Conservation (phyloP, 92 coral and sea anemone genomes). For the Porites evermanni region DNA sequence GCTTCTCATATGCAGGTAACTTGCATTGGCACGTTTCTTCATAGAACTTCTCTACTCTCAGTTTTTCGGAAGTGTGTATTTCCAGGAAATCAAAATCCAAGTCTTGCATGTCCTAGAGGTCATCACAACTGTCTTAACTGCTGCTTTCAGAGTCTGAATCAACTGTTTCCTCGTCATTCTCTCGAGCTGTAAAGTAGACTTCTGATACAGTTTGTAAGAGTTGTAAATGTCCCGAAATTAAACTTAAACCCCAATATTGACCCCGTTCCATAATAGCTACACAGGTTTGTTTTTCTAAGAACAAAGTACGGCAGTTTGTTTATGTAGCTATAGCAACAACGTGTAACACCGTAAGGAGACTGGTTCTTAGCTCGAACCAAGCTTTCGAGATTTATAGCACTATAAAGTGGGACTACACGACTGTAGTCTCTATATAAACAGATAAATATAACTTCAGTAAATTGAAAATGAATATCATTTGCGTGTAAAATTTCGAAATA, state of each 20-base stretch:
- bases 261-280: constrained; percentile 21
- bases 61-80: constrained; percentile 19
- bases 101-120: constrained; percentile 21
- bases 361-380: neutral
- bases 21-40: constrained; percentile 42
- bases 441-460: too few relatives aligned
- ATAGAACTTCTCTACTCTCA: constrained; percentile 42
- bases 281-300: constrained; percentile 2
- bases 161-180: constrained; percentile 22
- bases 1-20: constrained; percentile 23
- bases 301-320: neutral
- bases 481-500: neutral
- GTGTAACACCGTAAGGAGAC: neutral
- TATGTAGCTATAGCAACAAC: constrained; percentile 4
- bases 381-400: neutral
- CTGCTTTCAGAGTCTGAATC: constrained; percentile 20
- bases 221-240: constrained; percentile 7
- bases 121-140: constrained; percentile 33
- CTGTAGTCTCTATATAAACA: neutral
- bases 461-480: too few relatives aligned
- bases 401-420: constrained; percentile 2
- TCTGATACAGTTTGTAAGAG: constrained; percentile 15
- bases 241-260: constrained; percentile 23
- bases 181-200: neutral
- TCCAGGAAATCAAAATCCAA: constrained; percentile 21